Evolutionary conservation across 2,113 vertebrate species (phyloP), one percentile per base, ranked within the genome.

Genomic region (Vombatus ursinus): DNA sequence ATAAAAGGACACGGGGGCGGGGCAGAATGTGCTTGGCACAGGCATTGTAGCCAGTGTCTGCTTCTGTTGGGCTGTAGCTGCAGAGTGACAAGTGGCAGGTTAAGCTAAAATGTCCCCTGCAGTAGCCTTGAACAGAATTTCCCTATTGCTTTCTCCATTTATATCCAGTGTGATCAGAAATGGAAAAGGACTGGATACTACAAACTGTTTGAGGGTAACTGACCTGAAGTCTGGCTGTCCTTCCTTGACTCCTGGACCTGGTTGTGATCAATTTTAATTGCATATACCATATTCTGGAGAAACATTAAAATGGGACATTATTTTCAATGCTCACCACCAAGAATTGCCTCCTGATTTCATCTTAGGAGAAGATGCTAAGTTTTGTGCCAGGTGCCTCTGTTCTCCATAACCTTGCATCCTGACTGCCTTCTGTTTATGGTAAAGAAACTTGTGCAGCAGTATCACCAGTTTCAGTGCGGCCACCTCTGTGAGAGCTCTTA

Each of bases 381-480:
- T 49, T 49, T 49, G 48, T 5, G 48, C 48, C 48, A 49, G 48
- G 5, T 49, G 48, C 48, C 5, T 49, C 48, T 49, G 48, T 49
- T 95, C 52, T 92, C n/a, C 97, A 99, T 99, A 99, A 99, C 98
- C 98, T 99, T 96, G 99, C 99, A 96, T 99, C 99, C 96, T 99
- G 99, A 99, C 97, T 99, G 99, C 97, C 99, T 99, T 94, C 98
- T 99, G 91, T 99, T 99, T 98, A 99, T 99, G 98, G 99, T 99
- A 97, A 99, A 99, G 98, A 99, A 99, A 97, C 99, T 99, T 2
- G 99, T 99, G 96, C 99, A 99, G 98, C 99, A 99, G 96, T 99
- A 99, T 98, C 99, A 99, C 97, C 99, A 99, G 51, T 99, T 99
- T 98, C 99, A 99, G 93, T 99, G 99, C 98, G 99, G 99, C 97